A percentile compares a stretch with the other conserved stretches of the same genome.
Evolutionary conservation across 1,140 invertebrate genomes (phyloP).

Genomic region (Macrotrachela quadricornifera): DNA sequence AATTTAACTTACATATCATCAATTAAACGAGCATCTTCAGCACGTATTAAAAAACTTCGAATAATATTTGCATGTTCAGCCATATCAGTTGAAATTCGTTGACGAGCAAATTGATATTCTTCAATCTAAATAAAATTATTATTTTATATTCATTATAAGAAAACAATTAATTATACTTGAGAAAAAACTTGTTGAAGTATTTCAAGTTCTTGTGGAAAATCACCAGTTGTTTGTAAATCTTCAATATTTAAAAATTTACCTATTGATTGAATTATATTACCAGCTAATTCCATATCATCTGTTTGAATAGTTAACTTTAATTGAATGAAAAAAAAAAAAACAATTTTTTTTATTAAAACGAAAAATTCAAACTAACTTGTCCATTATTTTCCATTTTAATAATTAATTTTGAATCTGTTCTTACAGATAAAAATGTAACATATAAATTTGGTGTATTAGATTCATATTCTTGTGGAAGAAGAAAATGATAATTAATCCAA

Average conservation of each 20-base stretch:
- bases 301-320: slow-evolving; percentile 45
- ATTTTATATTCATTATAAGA: too few relatives aligned
- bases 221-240: slow-evolving; percentile 39
- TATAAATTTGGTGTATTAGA: slow-evolving; percentile 13
- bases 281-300: slow-evolving; percentile 49
- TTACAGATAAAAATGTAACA: slow-evolving; percentile 22
- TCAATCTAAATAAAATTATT: slow-evolving; percentile 35
- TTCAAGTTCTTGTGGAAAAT: slow-evolving; percentile 48
- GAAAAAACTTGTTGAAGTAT: slow-evolving; percentile 37
- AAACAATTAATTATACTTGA: slow-evolving; percentile 15
- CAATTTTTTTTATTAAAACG: too few relatives aligned
- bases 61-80: slow-evolving; percentile 47
- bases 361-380: too few relatives aligned
- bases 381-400: slow-evolving; percentile 21
- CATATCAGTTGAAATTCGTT: slow-evolving; percentile 45
- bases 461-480: slow-evolving; percentile 46
- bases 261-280: slow-evolving; percentile 53
- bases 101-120: slow-evolving; percentile 43
- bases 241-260: slow-evolving; percentile 44
- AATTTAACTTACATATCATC: slow-evolving; percentile 39
- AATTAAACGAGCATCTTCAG: slow-evolving; percentile 52
- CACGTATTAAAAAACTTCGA: slow-evolving; percentile 45
- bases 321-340: too few relatives aligned
- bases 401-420: slow-evolving; percentile 16
- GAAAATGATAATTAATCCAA: slow-evolving; percentile 71